phyloP scores from a whole-genome alignment of 64 coral and sea anemone genomes.

The Montipora foliosa region DNA sequence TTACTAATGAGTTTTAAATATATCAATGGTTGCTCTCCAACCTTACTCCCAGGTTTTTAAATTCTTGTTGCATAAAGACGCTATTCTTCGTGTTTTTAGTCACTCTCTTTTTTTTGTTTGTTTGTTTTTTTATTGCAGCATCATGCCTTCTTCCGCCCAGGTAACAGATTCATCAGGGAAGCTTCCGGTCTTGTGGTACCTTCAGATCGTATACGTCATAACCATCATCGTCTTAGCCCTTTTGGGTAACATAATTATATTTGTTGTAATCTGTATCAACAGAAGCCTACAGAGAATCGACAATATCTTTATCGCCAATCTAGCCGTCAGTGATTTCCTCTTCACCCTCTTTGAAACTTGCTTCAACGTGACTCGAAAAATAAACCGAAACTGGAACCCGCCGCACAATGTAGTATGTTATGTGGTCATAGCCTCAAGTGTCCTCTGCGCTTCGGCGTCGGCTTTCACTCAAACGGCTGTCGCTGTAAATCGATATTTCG shows the following conservation, averaged over 20 bases:
- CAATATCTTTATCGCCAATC: constrained; percentile 67
- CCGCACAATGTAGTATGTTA: constrained; percentile 54
- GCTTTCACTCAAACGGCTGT: constrained; percentile 75
- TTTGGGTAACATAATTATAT: constrained; percentile 51
- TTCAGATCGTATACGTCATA: constrained; percentile 54
- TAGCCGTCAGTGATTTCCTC: constrained; percentile 67
- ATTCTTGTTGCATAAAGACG: too few species aligned
- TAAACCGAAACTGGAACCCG: constrained; percentile 31
- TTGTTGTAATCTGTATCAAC: constrained; percentile 42
- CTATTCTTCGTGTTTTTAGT: neutral
- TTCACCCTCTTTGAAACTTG: constrained; percentile 63
- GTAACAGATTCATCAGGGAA: neutral
- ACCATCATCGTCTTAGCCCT: constrained; percentile 47
- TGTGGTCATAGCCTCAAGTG: constrained; percentile 63
- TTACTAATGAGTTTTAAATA: too few species aligned
- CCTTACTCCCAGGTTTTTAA: too few species aligned
- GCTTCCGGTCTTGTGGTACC: neutral
- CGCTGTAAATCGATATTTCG: constrained; percentile 71
- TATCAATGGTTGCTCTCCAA: too few species aligned
- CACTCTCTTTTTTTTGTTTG: neutral
- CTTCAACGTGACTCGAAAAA: constrained; percentile 48
- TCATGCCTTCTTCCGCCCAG: neutral
- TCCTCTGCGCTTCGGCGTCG: constrained; percentile 65
- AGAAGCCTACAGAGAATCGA: constrained; percentile 60
- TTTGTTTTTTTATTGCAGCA: neutral